phyloP scores from a whole-genome alignment of 2,113 vertebrate species.

The Dasyornis broadbenti region DNA sequence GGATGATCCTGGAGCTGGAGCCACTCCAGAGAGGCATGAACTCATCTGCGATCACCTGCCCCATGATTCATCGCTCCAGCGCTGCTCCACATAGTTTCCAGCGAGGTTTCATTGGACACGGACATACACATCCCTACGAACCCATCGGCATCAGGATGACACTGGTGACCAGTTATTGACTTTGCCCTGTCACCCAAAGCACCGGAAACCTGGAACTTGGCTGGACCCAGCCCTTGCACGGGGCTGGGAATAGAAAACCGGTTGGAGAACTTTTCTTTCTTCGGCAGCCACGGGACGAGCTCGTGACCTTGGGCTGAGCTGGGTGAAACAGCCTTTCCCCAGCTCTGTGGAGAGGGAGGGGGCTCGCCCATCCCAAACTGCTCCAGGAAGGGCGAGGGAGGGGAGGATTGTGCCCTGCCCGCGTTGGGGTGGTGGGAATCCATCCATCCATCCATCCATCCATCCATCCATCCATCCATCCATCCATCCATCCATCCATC shows the following conservation, averaged over 20 bases:
- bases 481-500: not conserved
- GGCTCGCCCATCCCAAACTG: not conserved
- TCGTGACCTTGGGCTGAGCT: slow-evolving; percentile 5
- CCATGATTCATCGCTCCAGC: not conserved
- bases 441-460: not conserved
- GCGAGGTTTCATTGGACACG: not conserved
- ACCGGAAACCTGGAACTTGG: not conserved
- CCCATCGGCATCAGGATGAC: not conserved
- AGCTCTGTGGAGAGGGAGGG: rapidly evolving
- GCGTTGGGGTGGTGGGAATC: not conserved
- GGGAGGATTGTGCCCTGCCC: not conserved
- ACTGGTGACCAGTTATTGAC: not conserved
- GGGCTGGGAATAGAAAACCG: not conserved
- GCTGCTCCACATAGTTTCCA: not conserved
- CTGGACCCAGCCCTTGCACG: not conserved
- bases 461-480: not conserved
- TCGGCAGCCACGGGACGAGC: not conserved
- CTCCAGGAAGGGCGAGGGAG: rapidly evolving
- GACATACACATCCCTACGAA: not conserved
- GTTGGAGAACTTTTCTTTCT: slow-evolving; percentile 1
- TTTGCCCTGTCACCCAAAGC: not conserved
- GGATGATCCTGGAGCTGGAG: not conserved
- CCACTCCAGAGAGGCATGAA: not conserved
- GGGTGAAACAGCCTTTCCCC: not conserved
- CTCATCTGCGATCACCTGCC: not conserved